Conservation (phyloP, 2,113 vertebrate genomes). For the Albula glossodonta region DNA sequence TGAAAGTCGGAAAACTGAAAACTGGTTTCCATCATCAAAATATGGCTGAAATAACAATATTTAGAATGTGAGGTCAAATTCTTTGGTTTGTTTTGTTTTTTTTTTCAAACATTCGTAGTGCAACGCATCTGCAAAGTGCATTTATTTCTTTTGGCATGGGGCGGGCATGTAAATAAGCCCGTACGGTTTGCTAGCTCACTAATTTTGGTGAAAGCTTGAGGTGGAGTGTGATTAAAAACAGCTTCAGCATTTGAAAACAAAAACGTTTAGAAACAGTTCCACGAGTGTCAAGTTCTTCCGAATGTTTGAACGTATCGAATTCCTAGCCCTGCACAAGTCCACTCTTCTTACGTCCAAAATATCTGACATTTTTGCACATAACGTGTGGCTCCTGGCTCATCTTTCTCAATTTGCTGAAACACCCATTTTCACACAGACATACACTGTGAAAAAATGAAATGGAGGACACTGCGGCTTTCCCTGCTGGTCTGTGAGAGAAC, state of each 20-base stretch:
- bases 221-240: background rate
- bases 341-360: background rate
- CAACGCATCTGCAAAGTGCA: background rate
- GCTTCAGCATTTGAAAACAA: background rate
- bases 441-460: background rate
- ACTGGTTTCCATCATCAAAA: slow-evolving; percentile 11
- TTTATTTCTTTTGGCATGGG: background rate
- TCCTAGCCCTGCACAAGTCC: background rate
- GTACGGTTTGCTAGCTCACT: background rate
- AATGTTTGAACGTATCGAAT: background rate
- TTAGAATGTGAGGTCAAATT: slow-evolving; percentile 9
- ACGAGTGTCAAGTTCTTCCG: background rate
- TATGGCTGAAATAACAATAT: slow-evolving; percentile 5
- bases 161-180: slow-evolving; percentile 10
- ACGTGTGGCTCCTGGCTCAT: background rate
- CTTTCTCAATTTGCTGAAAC: background rate
- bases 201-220: background rate
- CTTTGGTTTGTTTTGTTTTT: background rate
- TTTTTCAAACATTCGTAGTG: background rate
- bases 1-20: background rate
- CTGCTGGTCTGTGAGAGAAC: background rate
- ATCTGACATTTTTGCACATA: background rate
- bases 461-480: background rate
- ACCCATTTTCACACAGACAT: background rate
- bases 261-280: background rate